Evolutionary conservation across 1,140 invertebrate species (phyloP).

Genomic region (Rhizoglyphus robini): DNA sequence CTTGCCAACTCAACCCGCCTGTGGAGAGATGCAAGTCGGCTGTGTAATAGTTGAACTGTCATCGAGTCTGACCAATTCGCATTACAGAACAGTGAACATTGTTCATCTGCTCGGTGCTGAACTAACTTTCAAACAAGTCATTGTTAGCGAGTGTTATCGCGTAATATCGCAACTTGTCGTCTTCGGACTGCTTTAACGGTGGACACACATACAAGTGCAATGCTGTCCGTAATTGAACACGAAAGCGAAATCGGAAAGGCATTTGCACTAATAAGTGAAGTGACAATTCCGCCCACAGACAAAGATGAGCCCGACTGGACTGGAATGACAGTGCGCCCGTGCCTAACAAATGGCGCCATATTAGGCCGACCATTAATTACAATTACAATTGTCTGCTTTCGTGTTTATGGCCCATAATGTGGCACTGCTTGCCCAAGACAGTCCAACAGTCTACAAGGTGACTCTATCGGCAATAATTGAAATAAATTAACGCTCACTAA

Average conservation of each 20-base stretch:
- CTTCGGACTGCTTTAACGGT: too few relatives aligned
- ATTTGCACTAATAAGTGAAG: background rate
- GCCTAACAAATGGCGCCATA: too few relatives aligned
- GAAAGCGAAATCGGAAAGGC: background rate
- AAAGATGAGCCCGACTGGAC: too few relatives aligned
- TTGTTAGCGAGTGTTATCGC: too few relatives aligned
- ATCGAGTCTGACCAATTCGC: background rate
- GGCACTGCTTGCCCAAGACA: background rate
- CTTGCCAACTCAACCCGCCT: background rate
- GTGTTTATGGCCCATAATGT: background rate
- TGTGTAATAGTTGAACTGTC: background rate
- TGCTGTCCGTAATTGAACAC: too few relatives aligned
- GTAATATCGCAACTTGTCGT: too few relatives aligned
- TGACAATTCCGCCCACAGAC: background rate
- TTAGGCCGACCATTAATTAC: background rate
- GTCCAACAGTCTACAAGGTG: background rate
- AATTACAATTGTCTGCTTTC: background rate
- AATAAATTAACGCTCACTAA: background rate
- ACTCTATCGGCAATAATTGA: conserved; percentile 9
- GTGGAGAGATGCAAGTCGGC: background rate
- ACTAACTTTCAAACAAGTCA: too few relatives aligned
- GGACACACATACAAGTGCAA: too few relatives aligned
- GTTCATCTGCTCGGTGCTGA: too few relatives aligned
- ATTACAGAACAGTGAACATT: too few relatives aligned
- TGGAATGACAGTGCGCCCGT: too few relatives aligned